Conservation (phyloP, 2,797 vertebrate species). For the Hephaestus fuliginosus region DNA sequence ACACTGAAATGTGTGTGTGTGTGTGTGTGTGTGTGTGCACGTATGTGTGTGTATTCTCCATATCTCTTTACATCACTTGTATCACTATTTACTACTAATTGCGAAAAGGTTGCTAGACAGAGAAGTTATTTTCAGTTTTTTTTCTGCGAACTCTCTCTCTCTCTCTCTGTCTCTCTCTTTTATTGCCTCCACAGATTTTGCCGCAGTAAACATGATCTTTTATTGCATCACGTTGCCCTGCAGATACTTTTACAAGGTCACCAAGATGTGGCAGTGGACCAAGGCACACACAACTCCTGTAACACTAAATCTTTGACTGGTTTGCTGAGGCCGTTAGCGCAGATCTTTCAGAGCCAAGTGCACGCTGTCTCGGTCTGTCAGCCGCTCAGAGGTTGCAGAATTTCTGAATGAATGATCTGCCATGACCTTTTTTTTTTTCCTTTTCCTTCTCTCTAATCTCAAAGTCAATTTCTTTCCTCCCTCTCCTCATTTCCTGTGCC, state of each 20-base stretch:
- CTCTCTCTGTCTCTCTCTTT: background rate
- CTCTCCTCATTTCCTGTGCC: constrained; percentile 22
- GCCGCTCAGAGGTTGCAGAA: constrained; percentile 33
- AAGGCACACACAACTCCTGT: constrained; percentile 72
- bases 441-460: background rate
- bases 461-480: background rate
- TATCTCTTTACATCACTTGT: constrained; percentile 64
- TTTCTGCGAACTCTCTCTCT: constrained; percentile 15
- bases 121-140: constrained; percentile 26
- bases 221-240: constrained; percentile 84
- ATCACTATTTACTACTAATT: constrained; percentile 63
- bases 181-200: constrained; percentile 30
- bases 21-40: background rate
- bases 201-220: constrained; percentile 69
- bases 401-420: constrained; percentile 27
- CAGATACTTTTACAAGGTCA: constrained; percentile 85
- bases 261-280: constrained; percentile 78
- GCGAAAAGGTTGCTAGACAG: constrained; percentile 29
- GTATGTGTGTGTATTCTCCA: constrained; percentile 36
- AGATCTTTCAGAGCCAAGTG: constrained; percentile 33
- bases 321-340: constrained; percentile 54
- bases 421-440: background rate
- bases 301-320: constrained; percentile 65
- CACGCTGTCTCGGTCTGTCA: constrained; percentile 7
- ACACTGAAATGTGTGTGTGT: constrained; percentile 45